Evolutionary conservation across 2,113 vertebrate species (phyloP), one percentile per base, ranked within the genome.

Genomic region (Tenebrosternarchus preto): DNA sequence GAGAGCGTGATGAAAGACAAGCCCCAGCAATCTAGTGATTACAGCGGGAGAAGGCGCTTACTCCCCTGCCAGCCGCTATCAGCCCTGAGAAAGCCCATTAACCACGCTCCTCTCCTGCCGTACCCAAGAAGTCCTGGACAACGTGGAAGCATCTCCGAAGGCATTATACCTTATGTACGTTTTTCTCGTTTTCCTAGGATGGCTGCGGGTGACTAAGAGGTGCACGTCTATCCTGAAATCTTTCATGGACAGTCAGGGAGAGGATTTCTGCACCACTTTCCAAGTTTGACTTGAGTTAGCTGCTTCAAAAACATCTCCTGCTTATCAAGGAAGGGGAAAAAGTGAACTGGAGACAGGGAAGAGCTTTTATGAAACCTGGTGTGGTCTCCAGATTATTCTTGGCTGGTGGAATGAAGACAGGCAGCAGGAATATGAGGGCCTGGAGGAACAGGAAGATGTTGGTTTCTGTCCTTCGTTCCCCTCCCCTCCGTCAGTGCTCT

Each of bases 341-440:
- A 43, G 33, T 46, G 68, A 71, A 50, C 53, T 29, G 39, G 36
- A 82, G 68, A 82, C 67, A 59, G 33, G 50, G 53, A 82, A 84
- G 64, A 73, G 63, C 77, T 83, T 80, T 76, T n/a, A n/a, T 79
- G 11, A 77, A 76, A 81, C 87, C 80, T 33, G 60, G 82, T 82
- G 85, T 68, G 84, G 84, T 84, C 81, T 83, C 79, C 78, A 80
- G 86, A 72, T 86, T 76, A 82, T 81, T 81, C 70, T 60, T 85
- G 78, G 87, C 64, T 74, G 66, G 82, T 46, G 69, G 82, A 85
- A 85, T 84, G 87, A 78, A 84, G 80, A 87, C 77, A 84, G 86
- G 88, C 83, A 90, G 86, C 77, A 75, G 79, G 16, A 36, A 85
- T 72, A 39, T 61, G 2, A 81, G 77, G 82, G 80, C 79, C 81